Base-by-base conservation (phyloP, 2,888 invertebrate genomes). In the Capitulum mitella region DNA sequence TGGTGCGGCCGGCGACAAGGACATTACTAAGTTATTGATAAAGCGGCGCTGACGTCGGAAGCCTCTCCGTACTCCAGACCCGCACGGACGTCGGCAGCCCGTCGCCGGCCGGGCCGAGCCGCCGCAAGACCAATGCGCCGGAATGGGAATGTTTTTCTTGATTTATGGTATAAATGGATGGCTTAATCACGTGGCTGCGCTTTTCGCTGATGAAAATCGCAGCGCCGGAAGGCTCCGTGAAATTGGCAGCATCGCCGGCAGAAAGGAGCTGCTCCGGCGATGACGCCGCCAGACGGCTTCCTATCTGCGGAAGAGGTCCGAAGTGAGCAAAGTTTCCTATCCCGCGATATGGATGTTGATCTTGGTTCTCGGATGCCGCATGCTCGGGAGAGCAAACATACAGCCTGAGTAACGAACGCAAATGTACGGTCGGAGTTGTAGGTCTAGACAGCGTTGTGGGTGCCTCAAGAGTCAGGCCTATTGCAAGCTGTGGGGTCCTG, bases 91-190 rank as follows among this genome's bases (percentile, higher is more conserved):
- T 34, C 34, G 64, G 16, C 64, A 16, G 32, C 64, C 5, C 19
- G 1, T 19, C 64, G 6, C 5, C 19, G 14, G 29, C 10, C 58
- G 29, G 29, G 12, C 58, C 12, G 12, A 34, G 64, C 34, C 64
- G 19, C 32, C 34, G 64, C 64, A 64, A 34, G 29, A 32, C 64
- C 32, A 34, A 64, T 19, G 64, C 6, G 16, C 64, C 64, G 34
- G 64, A 64, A 64, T 64, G 64, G 34, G 19, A 64, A 64, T 29
- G 64, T 29, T 64, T 29, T 34, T 34, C 34, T 34, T 64, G 64
- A 64, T 64, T 64, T 64, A 64, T 29, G 64, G 29, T 19, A 64
- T 64, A 16, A 64, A 64, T 64, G 64, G 64, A 64, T 64, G 64
- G 34, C 16, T 16, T 64, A 64, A 64, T 64, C 34, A 64, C 64